A percentile compares a stretch with the other conserved stretches of the same genome.
Conservation (phyloP, 30 jellyfish, hydroid and myxozoan species). For the Catostylus mosaicus region DNA sequence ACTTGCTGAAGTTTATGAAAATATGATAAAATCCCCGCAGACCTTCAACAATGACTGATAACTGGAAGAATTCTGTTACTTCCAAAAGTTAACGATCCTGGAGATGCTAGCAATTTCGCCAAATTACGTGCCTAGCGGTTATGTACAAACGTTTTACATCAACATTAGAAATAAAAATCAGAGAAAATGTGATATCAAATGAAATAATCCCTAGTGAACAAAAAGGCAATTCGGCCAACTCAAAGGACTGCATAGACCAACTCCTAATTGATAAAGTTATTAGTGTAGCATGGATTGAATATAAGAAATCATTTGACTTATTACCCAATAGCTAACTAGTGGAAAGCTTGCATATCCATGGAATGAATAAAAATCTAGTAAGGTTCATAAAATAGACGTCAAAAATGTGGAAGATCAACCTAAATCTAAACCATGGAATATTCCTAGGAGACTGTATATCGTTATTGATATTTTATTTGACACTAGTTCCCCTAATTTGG, state of each 20-base stretch:
- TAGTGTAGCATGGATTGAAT: conserved; percentile 8
- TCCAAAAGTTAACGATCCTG: conserved; percentile 11
- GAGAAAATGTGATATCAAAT: conserved; percentile 5
- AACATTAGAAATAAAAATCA: not conserved
- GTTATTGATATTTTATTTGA: conserved; percentile 6
- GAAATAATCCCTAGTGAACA: conserved; percentile 18
- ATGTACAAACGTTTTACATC: not conserved
- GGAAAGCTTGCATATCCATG: conserved; percentile 5
- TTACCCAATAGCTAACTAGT: not conserved
- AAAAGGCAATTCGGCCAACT: conserved; percentile 6
- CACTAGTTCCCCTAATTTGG: conserved; percentile 1
- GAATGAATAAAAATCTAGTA: conserved; percentile 17
- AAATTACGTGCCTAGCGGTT: not conserved
- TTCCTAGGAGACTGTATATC: conserved; percentile 13
- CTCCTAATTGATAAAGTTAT: conserved; percentile 14
- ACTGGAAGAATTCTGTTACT: not conserved
- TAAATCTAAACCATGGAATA: conserved; percentile 10
- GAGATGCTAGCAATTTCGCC: conserved; percentile 11
- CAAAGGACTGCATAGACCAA: conserved; percentile 11
- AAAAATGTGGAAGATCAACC: conserved; percentile 8
- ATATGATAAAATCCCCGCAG: not conserved
- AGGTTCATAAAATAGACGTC: not conserved
- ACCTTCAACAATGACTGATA: not conserved
- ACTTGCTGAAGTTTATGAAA: not conserved
- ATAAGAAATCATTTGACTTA: not conserved